These are phyloP conservation scores for Mesembrinibis cayennensis DNA, from an alignment of 2,113 vertebrate genomes.

Conservation along the genomic window DNA sequence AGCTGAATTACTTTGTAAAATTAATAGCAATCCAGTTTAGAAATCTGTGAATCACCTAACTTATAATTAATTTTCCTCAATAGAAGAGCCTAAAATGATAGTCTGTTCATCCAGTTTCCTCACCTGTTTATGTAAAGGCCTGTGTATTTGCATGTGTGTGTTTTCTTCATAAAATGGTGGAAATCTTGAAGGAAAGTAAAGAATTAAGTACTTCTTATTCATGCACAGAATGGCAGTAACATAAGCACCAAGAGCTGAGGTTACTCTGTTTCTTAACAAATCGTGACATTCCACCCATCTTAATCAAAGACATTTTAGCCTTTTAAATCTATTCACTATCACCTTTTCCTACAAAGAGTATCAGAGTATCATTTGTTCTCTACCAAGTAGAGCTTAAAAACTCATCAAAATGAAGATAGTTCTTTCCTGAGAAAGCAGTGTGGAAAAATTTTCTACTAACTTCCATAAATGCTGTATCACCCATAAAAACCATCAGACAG, in stretches of 20 bases:
- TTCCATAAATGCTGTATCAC: neutral
- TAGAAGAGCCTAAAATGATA: neutral
- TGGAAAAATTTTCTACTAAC: neutral
- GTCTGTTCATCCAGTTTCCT: neutral
- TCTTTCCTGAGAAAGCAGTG: neutral
- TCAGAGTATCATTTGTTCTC: neutral
- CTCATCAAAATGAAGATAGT: neutral
- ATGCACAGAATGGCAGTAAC: neutral
- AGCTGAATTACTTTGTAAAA: neutral
- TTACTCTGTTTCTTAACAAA: neutral
- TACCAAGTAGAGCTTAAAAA: neutral
- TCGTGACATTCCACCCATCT: neutral
- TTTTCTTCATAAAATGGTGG: neutral
- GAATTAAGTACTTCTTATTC: neutral
- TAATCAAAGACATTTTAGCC: neutral
- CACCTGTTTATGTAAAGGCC: neutral
- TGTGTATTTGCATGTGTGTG: neutral
- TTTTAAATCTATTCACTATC: neutral
- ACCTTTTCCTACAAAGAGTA: neutral
- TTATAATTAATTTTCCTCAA: neutral
- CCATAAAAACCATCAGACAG: neutral
- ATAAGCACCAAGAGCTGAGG: neutral
- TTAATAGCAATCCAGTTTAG: neutral
- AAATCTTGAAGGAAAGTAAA: neutral
- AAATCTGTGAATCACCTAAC: neutral